These are phyloP conservation scores for Porites cylindrica DNA, from an alignment of 92 coral and sea anemone genomes.

Conservation along the genomic window DNA sequence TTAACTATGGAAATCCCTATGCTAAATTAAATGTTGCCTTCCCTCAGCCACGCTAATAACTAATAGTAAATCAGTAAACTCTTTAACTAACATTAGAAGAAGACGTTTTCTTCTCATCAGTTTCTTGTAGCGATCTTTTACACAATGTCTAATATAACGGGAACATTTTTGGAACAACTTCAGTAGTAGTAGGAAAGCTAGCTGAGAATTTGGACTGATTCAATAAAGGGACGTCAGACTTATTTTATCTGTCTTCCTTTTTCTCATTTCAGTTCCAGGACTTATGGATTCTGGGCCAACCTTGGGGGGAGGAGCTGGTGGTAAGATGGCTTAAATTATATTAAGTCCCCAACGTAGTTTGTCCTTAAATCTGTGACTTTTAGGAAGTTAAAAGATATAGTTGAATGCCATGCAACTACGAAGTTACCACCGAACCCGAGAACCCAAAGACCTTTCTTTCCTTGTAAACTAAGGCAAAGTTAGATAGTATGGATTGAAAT, in stretches of 20 bases:
- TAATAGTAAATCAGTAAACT: not conserved
- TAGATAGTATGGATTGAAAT: too few relatives aligned
- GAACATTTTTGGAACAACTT: not conserved
- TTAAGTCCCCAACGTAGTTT: too few relatives aligned
- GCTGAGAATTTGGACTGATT: too few relatives aligned
- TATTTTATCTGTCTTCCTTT: not conserved
- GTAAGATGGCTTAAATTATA: not conserved
- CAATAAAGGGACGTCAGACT: not conserved
- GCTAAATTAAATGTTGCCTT: too few relatives aligned
- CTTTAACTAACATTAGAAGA: not conserved
- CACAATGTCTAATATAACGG: not conserved
- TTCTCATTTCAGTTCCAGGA: conserved; percentile 79
- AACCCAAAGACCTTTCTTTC: too few relatives aligned
- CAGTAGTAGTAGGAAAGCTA: too few relatives aligned
- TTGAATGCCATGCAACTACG: too few relatives aligned
- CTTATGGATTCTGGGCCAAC: conserved; percentile 76
- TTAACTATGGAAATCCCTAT: not conserved
- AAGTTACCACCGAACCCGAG: too few relatives aligned
- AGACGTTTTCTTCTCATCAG: conserved; percentile 45
- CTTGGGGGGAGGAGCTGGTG: conserved; percentile 60
- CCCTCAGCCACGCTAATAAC: too few relatives aligned
- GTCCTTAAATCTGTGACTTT: too few relatives aligned
- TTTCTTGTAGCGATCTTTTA: not conserved
- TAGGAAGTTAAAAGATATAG: too few relatives aligned
- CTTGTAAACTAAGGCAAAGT: too few relatives aligned